Evolutionary conservation across 1,140 invertebrate genomes (phyloP).

Genomic region (Aphaenogaster rudis): DNA sequence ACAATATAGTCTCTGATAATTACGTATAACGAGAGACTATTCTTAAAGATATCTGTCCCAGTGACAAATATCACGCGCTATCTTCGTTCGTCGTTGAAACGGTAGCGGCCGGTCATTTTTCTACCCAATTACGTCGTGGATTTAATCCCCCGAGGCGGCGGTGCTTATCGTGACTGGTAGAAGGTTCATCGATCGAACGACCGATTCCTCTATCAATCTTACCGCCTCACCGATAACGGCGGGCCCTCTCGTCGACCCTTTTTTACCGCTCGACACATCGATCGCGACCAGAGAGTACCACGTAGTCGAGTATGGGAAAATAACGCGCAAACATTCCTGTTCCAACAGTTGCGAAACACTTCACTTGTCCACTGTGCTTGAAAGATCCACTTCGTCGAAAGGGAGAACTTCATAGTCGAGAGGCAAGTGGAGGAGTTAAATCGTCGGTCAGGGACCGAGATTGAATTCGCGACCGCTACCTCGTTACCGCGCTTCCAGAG

Average conservation of each 20-base stretch:
- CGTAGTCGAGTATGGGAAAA: conserved; percentile 43
- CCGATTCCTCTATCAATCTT: conserved; percentile 72
- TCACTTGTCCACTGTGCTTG: neutral
- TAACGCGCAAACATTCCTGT: conserved; percentile 51
- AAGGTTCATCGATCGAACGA: conserved; percentile 41
- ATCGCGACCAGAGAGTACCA: conserved; percentile 20
- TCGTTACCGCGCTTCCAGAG: conserved; percentile 64
- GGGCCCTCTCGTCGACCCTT: conserved; percentile 9
- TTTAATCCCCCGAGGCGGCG: conserved; percentile 68
- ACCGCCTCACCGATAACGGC: conserved; percentile 18
- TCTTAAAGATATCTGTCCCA: conserved; percentile 11
- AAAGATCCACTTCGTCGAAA: conserved; percentile 34
- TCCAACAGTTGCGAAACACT: conserved; percentile 38
- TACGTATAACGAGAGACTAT: neutral
- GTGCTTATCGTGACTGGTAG: conserved; percentile 46
- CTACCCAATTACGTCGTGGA: conserved; percentile 64
- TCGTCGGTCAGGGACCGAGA: conserved; percentile 74
- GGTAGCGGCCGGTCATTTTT: conserved; percentile 52
- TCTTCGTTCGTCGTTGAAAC: conserved; percentile 43
- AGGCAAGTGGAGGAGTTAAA: conserved; percentile 73
- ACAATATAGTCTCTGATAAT: neutral
- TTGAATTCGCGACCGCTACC: conserved; percentile 78
- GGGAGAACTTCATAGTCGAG: conserved; percentile 43
- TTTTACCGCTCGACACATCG: conserved; percentile 38
- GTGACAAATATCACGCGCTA: conserved; percentile 50